These are phyloP conservation scores for Fulica atra DNA, from an alignment of 2,113 vertebrate genomes.

Conservation along the genomic window DNA sequence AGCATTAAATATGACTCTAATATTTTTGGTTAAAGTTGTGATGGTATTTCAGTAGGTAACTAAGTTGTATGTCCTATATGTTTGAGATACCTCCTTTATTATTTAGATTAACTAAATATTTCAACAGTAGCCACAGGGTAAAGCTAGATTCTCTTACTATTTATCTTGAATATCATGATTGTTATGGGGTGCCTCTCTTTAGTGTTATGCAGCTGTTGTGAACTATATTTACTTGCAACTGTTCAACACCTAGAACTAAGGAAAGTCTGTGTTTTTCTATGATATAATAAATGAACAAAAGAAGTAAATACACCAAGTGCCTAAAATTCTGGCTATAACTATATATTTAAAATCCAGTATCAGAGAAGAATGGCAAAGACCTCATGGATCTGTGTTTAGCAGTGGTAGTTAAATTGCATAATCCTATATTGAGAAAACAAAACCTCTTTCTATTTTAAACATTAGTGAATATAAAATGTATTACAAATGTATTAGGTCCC, in stretches of 20 bases:
- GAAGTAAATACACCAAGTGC: not conserved
- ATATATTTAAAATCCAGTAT: not conserved
- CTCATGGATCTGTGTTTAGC: not conserved
- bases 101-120: not conserved
- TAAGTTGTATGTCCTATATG: not conserved
- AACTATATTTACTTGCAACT: slow-evolving; percentile 26
- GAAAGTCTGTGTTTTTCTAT: not conserved
- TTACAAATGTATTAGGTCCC: not conserved
- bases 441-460: slow-evolving; percentile 14
- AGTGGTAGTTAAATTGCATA: not conserved
- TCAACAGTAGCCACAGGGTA: not conserved
- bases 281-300: not conserved
- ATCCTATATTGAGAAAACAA: not conserved
- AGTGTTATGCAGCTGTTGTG: slow-evolving; percentile 19
- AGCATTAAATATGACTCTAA: not conserved
- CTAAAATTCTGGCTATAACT: not conserved
- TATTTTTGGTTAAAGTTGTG: not conserved
- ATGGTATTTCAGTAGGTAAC: not conserved
- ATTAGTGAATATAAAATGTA: not conserved
- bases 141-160: not conserved
- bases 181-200: not conserved
- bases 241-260: not conserved
- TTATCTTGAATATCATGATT: not conserved
- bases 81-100: not conserved
- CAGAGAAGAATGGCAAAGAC: slow-evolving; percentile 3